phyloP scores from a whole-genome alignment of 2,113 vertebrate species.

The Gulo gulo region DNA sequence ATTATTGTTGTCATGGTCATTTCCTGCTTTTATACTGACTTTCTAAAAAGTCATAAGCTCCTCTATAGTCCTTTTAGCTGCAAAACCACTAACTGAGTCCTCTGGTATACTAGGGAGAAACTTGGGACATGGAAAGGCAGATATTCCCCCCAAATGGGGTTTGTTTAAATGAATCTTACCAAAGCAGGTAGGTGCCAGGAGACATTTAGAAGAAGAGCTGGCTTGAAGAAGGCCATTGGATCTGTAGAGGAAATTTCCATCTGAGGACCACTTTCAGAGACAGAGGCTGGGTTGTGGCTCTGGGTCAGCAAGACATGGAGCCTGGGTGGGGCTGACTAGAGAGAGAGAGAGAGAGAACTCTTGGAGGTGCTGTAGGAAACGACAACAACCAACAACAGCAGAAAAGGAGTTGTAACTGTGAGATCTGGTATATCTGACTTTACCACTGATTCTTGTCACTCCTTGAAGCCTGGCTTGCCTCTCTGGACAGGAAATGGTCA shows the following conservation, averaged over 20 bases:
- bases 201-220: neutral
- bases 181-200: neutral
- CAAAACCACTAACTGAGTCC: neutral
- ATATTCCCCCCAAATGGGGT: neutral
- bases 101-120: neutral
- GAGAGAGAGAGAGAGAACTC: neutral
- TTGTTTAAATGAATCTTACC: neutral
- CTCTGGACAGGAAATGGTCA: neutral
- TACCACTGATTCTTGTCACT: neutral
- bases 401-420: neutral
- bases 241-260: constrained; percentile 19
- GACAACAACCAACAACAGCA: neutral
- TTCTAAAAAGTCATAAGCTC: neutral
- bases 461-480: neutral
- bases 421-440: neutral
- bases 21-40: constrained; percentile 30
- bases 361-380: neutral
- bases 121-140: neutral
- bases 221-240: neutral
- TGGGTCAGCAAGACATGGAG: neutral
- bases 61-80: neutral
- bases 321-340: neutral
- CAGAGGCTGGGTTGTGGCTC: neutral
- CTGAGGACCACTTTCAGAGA: neutral
- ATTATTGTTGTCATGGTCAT: neutral